Conservation (phyloP, 2,797 vertebrate genomes). For the Cuculus canorus region DNA sequence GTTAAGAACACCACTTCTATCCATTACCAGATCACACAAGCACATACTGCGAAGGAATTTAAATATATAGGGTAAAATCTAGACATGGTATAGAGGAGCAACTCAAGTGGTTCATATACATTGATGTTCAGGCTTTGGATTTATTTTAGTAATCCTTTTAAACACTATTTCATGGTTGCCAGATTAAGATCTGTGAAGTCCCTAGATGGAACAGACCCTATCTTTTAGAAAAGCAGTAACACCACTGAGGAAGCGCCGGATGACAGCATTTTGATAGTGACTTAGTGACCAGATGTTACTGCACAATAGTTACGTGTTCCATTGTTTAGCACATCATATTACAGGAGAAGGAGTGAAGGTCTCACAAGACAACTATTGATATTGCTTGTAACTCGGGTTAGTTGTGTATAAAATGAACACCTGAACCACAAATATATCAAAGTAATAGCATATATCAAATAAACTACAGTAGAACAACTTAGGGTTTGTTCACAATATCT, state of each 20-base stretch:
- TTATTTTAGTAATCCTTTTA: constrained; percentile 1
- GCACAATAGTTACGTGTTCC: background rate
- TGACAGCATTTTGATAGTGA: background rate
- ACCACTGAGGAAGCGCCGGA: background rate
- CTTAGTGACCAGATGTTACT: background rate
- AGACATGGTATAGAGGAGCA: background rate
- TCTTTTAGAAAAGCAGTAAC: background rate
- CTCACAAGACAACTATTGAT: background rate
- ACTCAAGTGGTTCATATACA: background rate
- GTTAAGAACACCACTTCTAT: background rate
- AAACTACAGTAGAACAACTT: background rate
- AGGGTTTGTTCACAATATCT: background rate
- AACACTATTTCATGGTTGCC: background rate
- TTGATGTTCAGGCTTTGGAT: background rate
- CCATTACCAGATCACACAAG: background rate
- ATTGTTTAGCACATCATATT: background rate
- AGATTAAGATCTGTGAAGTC: background rate
- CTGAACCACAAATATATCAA: background rate
- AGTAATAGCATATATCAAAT: background rate
- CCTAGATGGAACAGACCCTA: background rate
- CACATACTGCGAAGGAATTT: background rate
- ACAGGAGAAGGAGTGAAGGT: background rate
- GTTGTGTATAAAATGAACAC: background rate
- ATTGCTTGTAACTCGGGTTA: background rate
- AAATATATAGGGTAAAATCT: background rate